Evolutionary conservation across 2,797 vertebrate genomes (phyloP).

Genomic region (Apogon hyalosoma): DNA sequence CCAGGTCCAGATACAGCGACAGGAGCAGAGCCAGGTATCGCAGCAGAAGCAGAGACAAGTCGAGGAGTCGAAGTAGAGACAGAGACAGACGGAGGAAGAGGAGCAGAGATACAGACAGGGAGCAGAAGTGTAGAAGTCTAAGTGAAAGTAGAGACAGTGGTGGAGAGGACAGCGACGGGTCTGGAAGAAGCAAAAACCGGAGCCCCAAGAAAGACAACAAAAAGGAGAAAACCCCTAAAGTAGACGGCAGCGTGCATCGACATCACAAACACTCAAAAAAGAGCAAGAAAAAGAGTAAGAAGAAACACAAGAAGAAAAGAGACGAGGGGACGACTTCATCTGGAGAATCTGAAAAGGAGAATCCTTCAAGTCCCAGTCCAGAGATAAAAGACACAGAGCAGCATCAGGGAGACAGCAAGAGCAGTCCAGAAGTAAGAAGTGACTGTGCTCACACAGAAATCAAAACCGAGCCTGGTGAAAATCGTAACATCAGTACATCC

Average conservation of each 20-base stretch:
- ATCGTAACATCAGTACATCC: neutral
- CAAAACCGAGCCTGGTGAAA: slow-evolving; percentile 23
- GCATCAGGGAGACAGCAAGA: slow-evolving; percentile 12
- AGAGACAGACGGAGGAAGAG: slow-evolving; percentile 20
- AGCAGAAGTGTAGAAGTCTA: neutral
- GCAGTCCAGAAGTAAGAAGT: slow-evolving; percentile 16
- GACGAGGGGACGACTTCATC: slow-evolving; percentile 65
- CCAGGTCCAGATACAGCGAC: slow-evolving; percentile 58
- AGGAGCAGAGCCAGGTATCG: slow-evolving; percentile 46
- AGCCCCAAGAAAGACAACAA: slow-evolving; percentile 60
- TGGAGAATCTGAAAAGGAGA: slow-evolving; percentile 70
- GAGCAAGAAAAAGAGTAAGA: slow-evolving; percentile 86
- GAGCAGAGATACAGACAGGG: slow-evolving; percentile 26
- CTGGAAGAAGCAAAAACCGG: slow-evolving; percentile 30
- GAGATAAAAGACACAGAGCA: slow-evolving; percentile 4
- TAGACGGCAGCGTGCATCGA: slow-evolving; percentile 29
- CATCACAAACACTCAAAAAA: slow-evolving; percentile 83
- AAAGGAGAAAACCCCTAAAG: slow-evolving; percentile 14
- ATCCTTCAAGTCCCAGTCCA: slow-evolving; percentile 8
- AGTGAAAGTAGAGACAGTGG: slow-evolving; percentile 39
- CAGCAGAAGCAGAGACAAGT: slow-evolving; percentile 54
- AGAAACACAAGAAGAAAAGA: slow-evolving; percentile 81
- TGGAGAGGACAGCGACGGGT: slow-evolving; percentile 48
- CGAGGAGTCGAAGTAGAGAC: slow-evolving; percentile 53
- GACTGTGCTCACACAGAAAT: slow-evolving; percentile 9